Conservation (phyloP, 2,113 vertebrate species). For the Malurus elegans region DNA sequence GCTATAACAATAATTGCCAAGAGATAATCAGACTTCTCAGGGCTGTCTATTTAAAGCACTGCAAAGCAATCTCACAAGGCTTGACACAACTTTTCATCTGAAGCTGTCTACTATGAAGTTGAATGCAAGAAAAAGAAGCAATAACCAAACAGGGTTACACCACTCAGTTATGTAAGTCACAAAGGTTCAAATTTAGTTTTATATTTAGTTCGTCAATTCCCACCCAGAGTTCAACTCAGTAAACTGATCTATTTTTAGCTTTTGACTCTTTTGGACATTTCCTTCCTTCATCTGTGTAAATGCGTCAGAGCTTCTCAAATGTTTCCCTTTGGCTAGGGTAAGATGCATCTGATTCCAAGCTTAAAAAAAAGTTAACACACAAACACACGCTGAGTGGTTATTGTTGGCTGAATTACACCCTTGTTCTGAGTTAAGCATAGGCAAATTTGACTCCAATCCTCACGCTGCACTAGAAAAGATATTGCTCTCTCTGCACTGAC, state of each 20-base stretch:
- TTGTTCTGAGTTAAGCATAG: background rate
- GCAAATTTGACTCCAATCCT: background rate
- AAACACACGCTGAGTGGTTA: background rate
- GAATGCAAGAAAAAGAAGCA: background rate
- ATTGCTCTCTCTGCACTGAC: background rate
- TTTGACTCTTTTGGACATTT: conserved; percentile 61
- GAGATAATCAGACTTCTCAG: background rate
- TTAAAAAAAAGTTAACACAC: background rate
- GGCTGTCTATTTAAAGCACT: background rate
- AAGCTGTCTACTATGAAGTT: background rate
- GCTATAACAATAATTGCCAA: background rate
- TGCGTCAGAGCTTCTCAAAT: conserved; percentile 60
- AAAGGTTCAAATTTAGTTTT: conserved; percentile 30
- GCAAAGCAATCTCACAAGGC: background rate
- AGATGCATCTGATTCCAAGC: conserved; percentile 53
- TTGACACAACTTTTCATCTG: background rate
- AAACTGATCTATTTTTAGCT: conserved; percentile 56
- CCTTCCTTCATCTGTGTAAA: conserved; percentile 60
- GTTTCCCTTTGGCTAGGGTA: conserved; percentile 39
- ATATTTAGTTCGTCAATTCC: conserved; percentile 41
- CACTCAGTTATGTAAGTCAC: conserved; percentile 7
- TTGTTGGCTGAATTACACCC: background rate
- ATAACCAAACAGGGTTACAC: background rate
- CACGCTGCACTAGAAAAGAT: background rate
- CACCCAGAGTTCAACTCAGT: conserved; percentile 32